Conservation (phyloP, 2,113 vertebrate species). For the Albula goreensis region DNA sequence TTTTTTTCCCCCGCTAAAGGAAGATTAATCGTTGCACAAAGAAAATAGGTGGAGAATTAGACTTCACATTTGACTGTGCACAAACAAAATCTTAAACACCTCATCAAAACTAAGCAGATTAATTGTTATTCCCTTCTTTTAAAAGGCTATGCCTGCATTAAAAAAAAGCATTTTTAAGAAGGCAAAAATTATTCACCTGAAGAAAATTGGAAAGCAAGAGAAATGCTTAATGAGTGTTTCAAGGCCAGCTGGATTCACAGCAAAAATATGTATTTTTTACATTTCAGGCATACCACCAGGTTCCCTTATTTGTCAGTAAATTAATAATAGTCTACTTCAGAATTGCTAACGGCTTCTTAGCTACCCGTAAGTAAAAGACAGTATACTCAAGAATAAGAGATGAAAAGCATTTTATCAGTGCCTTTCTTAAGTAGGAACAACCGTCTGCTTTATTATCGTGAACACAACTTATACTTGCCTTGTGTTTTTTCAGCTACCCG, state of each 20-base stretch:
- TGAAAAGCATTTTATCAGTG: too few species aligned
- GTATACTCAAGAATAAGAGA: too few species aligned
- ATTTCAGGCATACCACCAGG: too few species aligned
- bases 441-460: too few species aligned
- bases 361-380: too few species aligned
- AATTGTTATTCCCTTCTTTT: not conserved
- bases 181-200: not conserved
- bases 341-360: too few species aligned
- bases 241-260: not conserved
- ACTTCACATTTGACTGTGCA: constrained; percentile 56
- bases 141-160: not conserved
- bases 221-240: constrained; percentile 1
- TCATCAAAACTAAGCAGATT: constrained; percentile 5
- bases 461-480: too few species aligned
- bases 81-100: constrained; percentile 29
- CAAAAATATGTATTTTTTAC: too few species aligned
- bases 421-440: too few species aligned
- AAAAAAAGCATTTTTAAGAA: not conserved
- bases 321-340: too few species aligned
- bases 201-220: not conserved
- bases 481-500: too few species aligned
- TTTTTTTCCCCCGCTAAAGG: constrained; percentile 42
- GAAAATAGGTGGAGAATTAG: constrained; percentile 56
- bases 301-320: too few species aligned
- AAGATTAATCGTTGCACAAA: constrained; percentile 67